Percentiles rank a stretch among this genome's conserved stretches.
Conservation (phyloP, 1,140 invertebrate genomes). For the Tetramorium parvispinum region DNA sequence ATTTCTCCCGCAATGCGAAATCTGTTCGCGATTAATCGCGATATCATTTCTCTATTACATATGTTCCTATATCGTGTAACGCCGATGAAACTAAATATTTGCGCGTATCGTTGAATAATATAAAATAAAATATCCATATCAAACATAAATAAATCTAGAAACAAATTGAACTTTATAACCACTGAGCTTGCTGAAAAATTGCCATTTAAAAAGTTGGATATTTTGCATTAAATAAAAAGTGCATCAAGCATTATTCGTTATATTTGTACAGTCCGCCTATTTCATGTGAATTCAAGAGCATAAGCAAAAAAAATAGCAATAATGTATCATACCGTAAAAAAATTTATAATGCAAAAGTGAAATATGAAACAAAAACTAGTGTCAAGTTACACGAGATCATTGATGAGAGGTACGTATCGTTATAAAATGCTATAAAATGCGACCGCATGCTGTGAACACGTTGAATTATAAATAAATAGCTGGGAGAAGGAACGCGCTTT, state of each 20-base stretch:
- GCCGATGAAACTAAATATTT: slow-evolving; percentile 33
- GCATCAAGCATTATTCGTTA: neutral
- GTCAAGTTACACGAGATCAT: neutral
- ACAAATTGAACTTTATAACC: slow-evolving; percentile 41
- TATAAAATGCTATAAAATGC: neutral
- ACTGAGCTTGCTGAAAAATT: slow-evolving; percentile 2
- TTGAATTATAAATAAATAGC: slow-evolving; percentile 36
- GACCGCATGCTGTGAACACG: neutral
- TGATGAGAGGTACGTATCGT: neutral
- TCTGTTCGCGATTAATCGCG: slow-evolving; percentile 31
- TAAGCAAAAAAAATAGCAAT: slow-evolving; percentile 15
- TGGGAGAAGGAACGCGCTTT: neutral
- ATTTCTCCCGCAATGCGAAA: neutral
- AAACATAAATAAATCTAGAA: slow-evolving; percentile 38
- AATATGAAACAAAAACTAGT: neutral
- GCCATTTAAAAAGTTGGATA: slow-evolving; percentile 13
- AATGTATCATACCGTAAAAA: neutral
- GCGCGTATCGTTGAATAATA: slow-evolving; percentile 25
- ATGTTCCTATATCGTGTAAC: slow-evolving; percentile 34
- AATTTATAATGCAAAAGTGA: neutral
- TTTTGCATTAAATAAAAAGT: slow-evolving; percentile 42
- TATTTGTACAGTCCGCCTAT: neutral
- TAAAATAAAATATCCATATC: slow-evolving; percentile 34
- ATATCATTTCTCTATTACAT: slow-evolving; percentile 46
- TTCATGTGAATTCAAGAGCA: slow-evolving; percentile 6